Evolutionary conservation across 2,797 vertebrate genomes (phyloP), one percentile per base, ranked within the genome.

Genomic region (Squalus acanthias): DNA sequence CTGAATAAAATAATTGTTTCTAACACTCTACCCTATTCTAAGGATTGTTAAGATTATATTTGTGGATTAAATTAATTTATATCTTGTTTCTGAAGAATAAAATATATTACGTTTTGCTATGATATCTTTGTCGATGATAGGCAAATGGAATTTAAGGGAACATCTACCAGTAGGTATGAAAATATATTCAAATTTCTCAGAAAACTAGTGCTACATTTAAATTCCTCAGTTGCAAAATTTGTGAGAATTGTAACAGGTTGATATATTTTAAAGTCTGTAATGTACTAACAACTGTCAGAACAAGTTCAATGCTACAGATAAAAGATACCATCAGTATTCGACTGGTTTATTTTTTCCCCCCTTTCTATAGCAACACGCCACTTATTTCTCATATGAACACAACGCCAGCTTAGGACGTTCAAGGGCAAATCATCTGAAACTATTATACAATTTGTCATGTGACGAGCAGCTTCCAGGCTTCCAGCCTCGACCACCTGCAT

Each of bases 341-440:
- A 0, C 39, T 57, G 7, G 46, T 95, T 72, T 29, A 76, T 60
- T 95, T 95, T 53, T 88, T 57, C 57, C 13, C 70, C 70, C 26
- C 29, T 95, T 76, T 29, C 69, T 74, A 33, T 33, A n/a, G 6
- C 69, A 95, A 60, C 70, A 60, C 94, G 5, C 10, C 12, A 20
- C 9, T 95, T 76, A 76, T 17, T 76, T 57, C 96, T 82, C 96
- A 60, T 74, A 57, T 96, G 96, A 96, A 97, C 89, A 96, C 96
- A 96, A 96, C 82, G 96, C 89, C 50, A 96, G 96, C 92, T 96
- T 96, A 96, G 96, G 92, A 92, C 96, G 93, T 50, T 72, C 85
- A 88, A 96, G 96, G 96, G 95, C 74, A 96, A 96, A 96, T 96
- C 12, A 0, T 96, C 96, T 97, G 63, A 97, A 97, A n/a, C 74